Percentiles rank a stretch among this genome's conserved stretches.
Conservation (phyloP, 37 sponge, comb jelly and placozoan genomes). For the Cladorhizidae sp. region DNA sequence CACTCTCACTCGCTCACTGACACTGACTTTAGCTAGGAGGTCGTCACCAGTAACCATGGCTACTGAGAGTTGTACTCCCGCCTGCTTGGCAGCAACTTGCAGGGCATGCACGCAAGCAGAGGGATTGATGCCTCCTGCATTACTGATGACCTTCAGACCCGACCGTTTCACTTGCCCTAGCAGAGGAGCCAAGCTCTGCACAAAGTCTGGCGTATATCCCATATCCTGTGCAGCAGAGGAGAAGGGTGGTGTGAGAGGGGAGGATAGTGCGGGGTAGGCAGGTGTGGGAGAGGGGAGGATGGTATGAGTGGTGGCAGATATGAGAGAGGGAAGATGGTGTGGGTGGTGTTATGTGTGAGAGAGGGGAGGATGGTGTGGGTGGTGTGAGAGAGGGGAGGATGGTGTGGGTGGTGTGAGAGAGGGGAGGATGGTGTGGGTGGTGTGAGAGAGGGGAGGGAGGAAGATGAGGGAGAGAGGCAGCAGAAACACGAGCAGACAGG, state of each 20-base stretch:
- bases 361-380: no score
- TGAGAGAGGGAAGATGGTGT: neutral
- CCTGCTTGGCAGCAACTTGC: slow-evolving; percentile 38
- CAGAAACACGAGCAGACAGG: no score
- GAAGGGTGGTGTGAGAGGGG: neutral
- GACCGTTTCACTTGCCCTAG: slow-evolving; percentile 63
- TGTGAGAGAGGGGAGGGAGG: no score
- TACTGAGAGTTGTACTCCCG: slow-evolving; percentile 81
- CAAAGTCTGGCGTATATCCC: slow-evolving; percentile 83
- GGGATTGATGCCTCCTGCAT: slow-evolving; percentile 96
- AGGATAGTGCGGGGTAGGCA: neutral
- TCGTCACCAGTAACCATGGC: slow-evolving; percentile 93
- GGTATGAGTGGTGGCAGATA: no score
- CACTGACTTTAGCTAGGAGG: slow-evolving; percentile 58
- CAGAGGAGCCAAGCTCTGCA: slow-evolving; percentile 59
- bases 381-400: no score
- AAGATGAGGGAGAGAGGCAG: no score
- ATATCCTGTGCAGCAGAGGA: slow-evolving; percentile 24
- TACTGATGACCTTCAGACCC: slow-evolving; percentile 88
- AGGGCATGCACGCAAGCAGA: slow-evolving; percentile 70
- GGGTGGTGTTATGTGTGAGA: no score
- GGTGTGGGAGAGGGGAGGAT: neutral
- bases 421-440: no score
- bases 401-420: no score
- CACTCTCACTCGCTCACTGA: neutral